phyloP scores from a whole-genome alignment of 1,140 invertebrate genomes.

The Fragariocoptes setiger region DNA sequence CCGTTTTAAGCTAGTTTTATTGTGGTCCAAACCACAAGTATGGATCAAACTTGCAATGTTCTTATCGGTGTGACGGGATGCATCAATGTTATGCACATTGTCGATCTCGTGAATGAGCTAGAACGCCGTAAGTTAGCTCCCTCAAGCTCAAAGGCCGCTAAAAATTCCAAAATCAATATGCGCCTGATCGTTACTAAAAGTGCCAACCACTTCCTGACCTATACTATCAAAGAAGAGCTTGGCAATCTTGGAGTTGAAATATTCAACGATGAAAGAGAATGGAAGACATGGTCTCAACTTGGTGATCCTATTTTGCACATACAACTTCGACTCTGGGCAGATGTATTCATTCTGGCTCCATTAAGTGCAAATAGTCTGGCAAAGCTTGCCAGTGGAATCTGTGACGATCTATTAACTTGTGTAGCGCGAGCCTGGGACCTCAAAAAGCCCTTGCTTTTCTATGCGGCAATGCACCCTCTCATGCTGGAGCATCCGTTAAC shows the following conservation, averaged over 20 bases:
- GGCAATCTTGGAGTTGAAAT: conserved; percentile 21
- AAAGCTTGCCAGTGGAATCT: conserved; percentile 64
- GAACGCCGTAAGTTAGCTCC: conserved; percentile 4
- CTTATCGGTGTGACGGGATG: conserved; percentile 57
- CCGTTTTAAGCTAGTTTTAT: too few species aligned
- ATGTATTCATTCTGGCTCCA: conserved; percentile 66
- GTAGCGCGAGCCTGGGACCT: conserved; percentile 69
- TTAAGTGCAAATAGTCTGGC: conserved; percentile 83
- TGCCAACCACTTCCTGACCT: conserved; percentile 45
- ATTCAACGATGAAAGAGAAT: conserved; percentile 53
- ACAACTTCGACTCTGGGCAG: conserved; percentile 75
- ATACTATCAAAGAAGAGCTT: background rate
- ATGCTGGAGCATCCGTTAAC: conserved; percentile 91
- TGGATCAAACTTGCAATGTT: conserved; percentile 19
- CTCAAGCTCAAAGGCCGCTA: conserved; percentile 7
- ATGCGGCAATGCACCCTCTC: conserved; percentile 88
- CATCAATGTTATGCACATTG: conserved; percentile 56
- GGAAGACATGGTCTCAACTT: conserved; percentile 50
- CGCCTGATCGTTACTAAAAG: conserved; percentile 42
- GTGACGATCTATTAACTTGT: conserved; percentile 83
- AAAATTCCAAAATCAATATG: conserved; percentile 12
- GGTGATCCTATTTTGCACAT: conserved; percentile 89
- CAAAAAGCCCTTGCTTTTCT: conserved; percentile 42
- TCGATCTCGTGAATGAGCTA: conserved; percentile 24
- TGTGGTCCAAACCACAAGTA: too few species aligned